A percentile compares a stretch with the other conserved stretches of the same genome.
Evolutionary conservation across 2,797 vertebrate species (phyloP).

Genomic region (Rhadinocentrus ornatus): DNA sequence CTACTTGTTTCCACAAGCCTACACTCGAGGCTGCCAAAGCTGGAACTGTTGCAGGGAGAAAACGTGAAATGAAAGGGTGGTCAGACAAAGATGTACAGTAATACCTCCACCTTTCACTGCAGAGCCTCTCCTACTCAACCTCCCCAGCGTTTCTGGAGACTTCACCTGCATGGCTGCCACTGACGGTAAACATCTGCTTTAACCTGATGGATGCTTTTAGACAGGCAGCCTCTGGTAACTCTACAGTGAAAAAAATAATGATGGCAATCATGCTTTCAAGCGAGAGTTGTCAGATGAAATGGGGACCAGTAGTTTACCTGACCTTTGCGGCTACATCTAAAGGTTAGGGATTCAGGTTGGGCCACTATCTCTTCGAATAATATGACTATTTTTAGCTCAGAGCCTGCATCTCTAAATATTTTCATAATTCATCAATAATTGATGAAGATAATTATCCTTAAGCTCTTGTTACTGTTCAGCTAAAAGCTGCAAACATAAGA

Average conservation of each 20-base stretch:
- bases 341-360: slow-evolving; percentile 14
- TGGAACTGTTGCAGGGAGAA: slow-evolving; percentile 24
- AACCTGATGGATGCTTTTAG: slow-evolving; percentile 7
- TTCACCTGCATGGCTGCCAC: slow-evolving; percentile 18
- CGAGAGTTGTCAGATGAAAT: slow-evolving; percentile 23
- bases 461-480: slow-evolving; percentile 72
- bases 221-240: slow-evolving; percentile 1
- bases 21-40: slow-evolving; percentile 41
- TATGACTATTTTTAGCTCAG: background rate
- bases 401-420: slow-evolving; percentile 7
- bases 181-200: background rate
- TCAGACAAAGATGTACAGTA: slow-evolving; percentile 39
- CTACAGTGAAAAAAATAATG: slow-evolving; percentile 10
- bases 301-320: slow-evolving; percentile 27
- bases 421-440: slow-evolving; percentile 21
- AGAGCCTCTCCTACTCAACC: slow-evolving; percentile 16
- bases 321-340: slow-evolving; percentile 41
- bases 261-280: slow-evolving; percentile 4
- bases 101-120: slow-evolving; percentile 18
- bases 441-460: slow-evolving; percentile 76
- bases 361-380: background rate
- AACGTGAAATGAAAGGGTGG: slow-evolving; percentile 37
- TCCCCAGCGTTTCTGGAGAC: background rate
- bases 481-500: slow-evolving; percentile 81
- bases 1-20: slow-evolving; percentile 60